Evolutionary conservation across 2,888 invertebrate species (phyloP), one percentile per base, ranked within the genome.

Genomic region (Capitulum mitella): DNA sequence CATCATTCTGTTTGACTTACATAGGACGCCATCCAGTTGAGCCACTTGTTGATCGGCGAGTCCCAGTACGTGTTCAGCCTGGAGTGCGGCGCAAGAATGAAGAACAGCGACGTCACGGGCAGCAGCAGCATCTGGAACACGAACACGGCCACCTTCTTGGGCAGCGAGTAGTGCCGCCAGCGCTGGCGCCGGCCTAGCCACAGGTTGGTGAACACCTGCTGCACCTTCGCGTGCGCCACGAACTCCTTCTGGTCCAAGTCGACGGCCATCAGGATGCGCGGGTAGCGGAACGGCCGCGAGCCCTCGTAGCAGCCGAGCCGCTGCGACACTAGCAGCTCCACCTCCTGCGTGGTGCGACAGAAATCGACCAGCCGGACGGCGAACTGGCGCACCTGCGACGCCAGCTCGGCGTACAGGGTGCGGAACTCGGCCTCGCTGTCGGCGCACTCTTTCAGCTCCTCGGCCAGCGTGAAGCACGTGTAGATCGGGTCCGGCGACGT

Each of bases 161-260:
- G 16, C 3, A 48, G 76, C 29, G 76, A 76, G 34, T 76, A 46
- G 19, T 76, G 76, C 2, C 76, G 43, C 76, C 76, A 76, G 19
- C 46, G 48, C 32, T 43, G 70, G 8, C 37, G 54, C 64, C 77
- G 51, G 5, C 77, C 64, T 22, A 77, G 51, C 79, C 79, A 79
- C 74, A 51, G 48, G 22, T 32, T 70, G 32, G 78, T 58, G 29
- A 79, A 81, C 82, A 88, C 88, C 86, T 91, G 90, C 84, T 93
- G 92, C 32, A 91, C 90, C 84, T 92, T 91, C 0, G 92, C 90
- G 85, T 92, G 92, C 8, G 92, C 91, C 0, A 92, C 91, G 84
- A 93, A 92, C 84, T 89, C 89, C 83, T 91, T 92, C 83, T 92
- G 92, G 81, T 89, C 89, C 83, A 88, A 90, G 83, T 91, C 89